Evolutionary conservation across 2,888 invertebrate genomes (phyloP), one percentile per base, ranked within the genome.

Genomic region (Drosophila testacea): DNA sequence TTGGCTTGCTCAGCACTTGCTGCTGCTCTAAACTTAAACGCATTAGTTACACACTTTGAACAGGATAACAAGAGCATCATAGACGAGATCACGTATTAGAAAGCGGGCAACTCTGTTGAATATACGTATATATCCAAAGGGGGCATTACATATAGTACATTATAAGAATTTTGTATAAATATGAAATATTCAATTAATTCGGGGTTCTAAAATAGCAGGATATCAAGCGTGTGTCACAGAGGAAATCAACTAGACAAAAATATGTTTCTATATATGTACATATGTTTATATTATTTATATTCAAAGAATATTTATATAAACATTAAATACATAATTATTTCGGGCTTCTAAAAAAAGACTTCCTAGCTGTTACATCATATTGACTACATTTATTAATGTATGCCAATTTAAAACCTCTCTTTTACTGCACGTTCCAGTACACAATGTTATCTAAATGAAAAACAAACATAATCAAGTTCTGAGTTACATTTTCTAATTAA

Each of bases 41-140:
- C 57, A 64, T 69, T 69, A 64, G 57, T 54, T 47, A 54, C 65
- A 69, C 57, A 64, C 41, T 39, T 42, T 59, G 52, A 47, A 32
- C 44, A 46, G 16, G 13, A 13, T 9, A 61, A 41, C 44, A 34
- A 22, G 52, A 52, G 9, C n/a, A 30, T 4, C 42, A 38, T 13
- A 3, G 16, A 42, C 30, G 59, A 11, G 10, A 28, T 13, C 38
- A 59, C 11, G 56, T 36, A 13, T 10, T 6, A 28, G 28, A 4
- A 22, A 34, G 10, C 36, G n/a, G 13, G 30, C 2, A 30, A 5
- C 30, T 30, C 0, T 7, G 4, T 30, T 22, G 22, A 22, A 22
- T 22, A 22, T 22, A 22, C 22, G n/a, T n/a, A 16, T 16, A 16
- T 16, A 16, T 16, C 2, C 22, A 22, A 22, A 22, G 22, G 3